Evolutionary conservation across 2,113 vertebrate species (phyloP), one percentile per base, ranked within the genome.

Genomic region (Rhadina sibilatrix): DNA sequence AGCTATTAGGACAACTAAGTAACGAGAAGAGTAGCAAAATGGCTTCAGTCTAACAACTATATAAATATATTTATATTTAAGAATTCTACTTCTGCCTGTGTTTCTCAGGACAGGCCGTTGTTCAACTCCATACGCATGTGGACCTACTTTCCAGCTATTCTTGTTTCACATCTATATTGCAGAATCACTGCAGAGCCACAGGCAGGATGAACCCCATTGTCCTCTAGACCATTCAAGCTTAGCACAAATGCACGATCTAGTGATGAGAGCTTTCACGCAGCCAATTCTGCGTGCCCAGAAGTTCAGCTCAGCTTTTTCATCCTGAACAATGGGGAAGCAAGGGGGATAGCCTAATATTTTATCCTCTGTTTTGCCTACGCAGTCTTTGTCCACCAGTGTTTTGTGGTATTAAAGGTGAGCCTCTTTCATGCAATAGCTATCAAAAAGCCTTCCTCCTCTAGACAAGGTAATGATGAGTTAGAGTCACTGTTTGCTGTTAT

Each of bases 281-380:
- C 52, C 92, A 74, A 80, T 96, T 83, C 94, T 49, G 63, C 0
- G 10, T 95, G 84, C 88, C 91, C 89, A 97, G 37, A 96, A 91
- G 93, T 95, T 97, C 90, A 93, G 79, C 83, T 96, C 54, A 68
- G 93, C 92, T 95, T 87, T 91, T 96, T 96, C 91, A 95, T 95
- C 95, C 92, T 63, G 68, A 94, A 95, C 92, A 89, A 96, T 72
- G 83, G 72, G 76, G 76, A 90, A 91, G 93, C 79, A 93, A 96
- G 86, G 80, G 89, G 92, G 89, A 95, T 68, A 93, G 88, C 61
- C 80, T 92, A 90, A 89, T 92, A 94, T 88, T 95, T 95, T 78
- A 93, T 95, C 90, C 87, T 90, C 78, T 95, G 78, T 75, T 97
- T 96, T 95, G 90, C 81, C 89, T 86, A 95, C 27, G 38, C 85